Percentiles rank a stretch among this genome's conserved stretches.
phyloP scores from a whole-genome alignment of 2,797 vertebrate genomes.

The Notolabrus celidotus region DNA sequence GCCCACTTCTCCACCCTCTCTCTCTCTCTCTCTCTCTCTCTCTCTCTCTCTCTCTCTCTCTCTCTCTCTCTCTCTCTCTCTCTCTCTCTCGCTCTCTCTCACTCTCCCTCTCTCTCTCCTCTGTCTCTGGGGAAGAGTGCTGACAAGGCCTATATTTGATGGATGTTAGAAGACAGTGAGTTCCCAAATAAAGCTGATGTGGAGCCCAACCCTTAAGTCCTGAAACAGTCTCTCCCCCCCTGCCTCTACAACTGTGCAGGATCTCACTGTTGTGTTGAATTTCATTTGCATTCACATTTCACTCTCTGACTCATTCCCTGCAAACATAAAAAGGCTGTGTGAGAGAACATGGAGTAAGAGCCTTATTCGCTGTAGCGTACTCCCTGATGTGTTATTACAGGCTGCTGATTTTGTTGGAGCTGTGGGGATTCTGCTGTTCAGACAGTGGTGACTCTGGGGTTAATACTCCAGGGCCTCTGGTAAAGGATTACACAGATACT shows the following conservation, averaged over 20 bases:
- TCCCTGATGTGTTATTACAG: conserved; percentile 46
- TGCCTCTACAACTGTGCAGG: conserved; percentile 21
- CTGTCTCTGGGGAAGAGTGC: conserved; percentile 57
- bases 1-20: conserved; percentile 13
- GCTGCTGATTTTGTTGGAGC: conserved; percentile 48
- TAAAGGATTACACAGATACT: conserved; percentile 24
- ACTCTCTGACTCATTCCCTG: conserved; percentile 56
- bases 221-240: conserved; percentile 16
- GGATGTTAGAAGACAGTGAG: conserved; percentile 64
- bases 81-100: conserved; percentile 7
- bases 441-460: conserved; percentile 17
- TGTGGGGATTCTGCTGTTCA: conserved; percentile 31
- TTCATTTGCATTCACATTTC: conserved; percentile 58
- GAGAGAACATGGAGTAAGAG: conserved; percentile 37
- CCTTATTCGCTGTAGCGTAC: conserved; percentile 26
- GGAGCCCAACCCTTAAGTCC: conserved; percentile 14
- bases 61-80: conserved; percentile 17
- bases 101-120: not conserved
- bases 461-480: conserved; percentile 44
- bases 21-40: not conserved
- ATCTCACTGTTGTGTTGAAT: conserved; percentile 27
- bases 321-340: conserved; percentile 32
- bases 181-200: conserved; percentile 63
- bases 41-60: not conserved
- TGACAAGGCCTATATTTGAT: conserved; percentile 70